phyloP scores from a whole-genome alignment of 2,797 vertebrate genomes.

The Phoeniculus purpureus region DNA sequence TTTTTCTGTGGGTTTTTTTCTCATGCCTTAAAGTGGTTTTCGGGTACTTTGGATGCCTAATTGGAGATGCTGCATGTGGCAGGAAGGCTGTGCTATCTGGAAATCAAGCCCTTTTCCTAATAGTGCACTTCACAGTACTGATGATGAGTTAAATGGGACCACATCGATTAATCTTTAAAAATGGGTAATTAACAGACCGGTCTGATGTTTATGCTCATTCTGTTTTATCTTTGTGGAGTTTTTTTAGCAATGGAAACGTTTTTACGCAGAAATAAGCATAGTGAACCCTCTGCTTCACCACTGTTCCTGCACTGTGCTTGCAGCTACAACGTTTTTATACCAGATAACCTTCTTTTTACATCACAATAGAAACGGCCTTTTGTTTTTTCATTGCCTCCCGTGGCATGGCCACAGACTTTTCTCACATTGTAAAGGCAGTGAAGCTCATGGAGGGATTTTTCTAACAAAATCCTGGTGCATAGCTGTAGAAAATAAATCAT shows the following conservation, averaged over 20 bases:
- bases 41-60: not conserved
- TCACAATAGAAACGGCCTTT: conserved; percentile 55
- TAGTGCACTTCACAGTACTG: not conserved
- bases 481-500: conserved; percentile 72
- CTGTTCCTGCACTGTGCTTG: conserved; percentile 22
- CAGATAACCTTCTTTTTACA: not conserved
- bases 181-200: not conserved
- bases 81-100: not conserved
- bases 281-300: not conserved
- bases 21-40: conserved; percentile 12
- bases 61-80: not conserved
- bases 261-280: not conserved
- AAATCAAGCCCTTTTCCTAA: not conserved
- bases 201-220: not conserved
- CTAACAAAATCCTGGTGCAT: conserved; percentile 66
- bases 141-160: not conserved
- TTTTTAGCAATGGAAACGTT: not conserved
- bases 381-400: conserved; percentile 37
- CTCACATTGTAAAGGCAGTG: conserved; percentile 55
- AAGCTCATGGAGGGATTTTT: conserved; percentile 36
- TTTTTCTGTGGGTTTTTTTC: not conserved
- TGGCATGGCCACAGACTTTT: conserved; percentile 26
- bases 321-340: conserved; percentile 36
- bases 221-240: not conserved
- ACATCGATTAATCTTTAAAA: not conserved